Conservation (phyloP, 2,888 invertebrate genomes). For the Copidosoma aretas region DNA sequence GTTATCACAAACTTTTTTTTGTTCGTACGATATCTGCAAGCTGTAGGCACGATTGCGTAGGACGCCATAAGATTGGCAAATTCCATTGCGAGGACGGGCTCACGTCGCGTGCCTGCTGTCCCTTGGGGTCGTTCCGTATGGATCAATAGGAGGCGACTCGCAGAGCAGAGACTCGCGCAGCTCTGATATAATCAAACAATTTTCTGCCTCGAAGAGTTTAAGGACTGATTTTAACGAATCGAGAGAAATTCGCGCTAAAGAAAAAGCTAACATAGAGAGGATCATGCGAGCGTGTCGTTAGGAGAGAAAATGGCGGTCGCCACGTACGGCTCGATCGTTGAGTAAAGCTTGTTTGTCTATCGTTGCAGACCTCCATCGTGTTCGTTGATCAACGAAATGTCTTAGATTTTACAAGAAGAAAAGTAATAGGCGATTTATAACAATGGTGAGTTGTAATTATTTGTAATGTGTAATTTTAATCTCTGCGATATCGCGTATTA, state of each 20-base stretch:
- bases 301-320: conserved; percentile 26
- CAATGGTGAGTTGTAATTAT: conserved; percentile 45
- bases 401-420: conserved; percentile 24
- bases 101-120: not conserved
- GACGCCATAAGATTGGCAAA: too few species aligned
- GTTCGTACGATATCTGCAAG: too few species aligned
- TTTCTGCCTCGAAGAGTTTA: not conserved
- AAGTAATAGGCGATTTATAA: conserved; percentile 25
- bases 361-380: conserved; percentile 48
- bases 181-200: not conserved
- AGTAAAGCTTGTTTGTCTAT: conserved; percentile 41
- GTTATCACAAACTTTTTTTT: too few species aligned
- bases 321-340: conserved; percentile 27
- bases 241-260: not conserved
- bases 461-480: conserved; percentile 34
- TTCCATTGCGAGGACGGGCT: too few species aligned
- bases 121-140: conserved; percentile 15
- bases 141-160: conserved; percentile 28
- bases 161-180: not conserved
- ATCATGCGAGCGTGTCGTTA: conserved; percentile 30
- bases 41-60: too few species aligned
- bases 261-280: conserved; percentile 18
- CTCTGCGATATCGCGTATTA: too few species aligned
- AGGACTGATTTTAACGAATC: not conserved
- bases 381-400: conserved; percentile 42